Percentiles rank a stretch among this genome's conserved stretches.
phyloP scores from a whole-genome alignment of 2,797 vertebrate species.

The Podarcis lilfordi region DNA sequence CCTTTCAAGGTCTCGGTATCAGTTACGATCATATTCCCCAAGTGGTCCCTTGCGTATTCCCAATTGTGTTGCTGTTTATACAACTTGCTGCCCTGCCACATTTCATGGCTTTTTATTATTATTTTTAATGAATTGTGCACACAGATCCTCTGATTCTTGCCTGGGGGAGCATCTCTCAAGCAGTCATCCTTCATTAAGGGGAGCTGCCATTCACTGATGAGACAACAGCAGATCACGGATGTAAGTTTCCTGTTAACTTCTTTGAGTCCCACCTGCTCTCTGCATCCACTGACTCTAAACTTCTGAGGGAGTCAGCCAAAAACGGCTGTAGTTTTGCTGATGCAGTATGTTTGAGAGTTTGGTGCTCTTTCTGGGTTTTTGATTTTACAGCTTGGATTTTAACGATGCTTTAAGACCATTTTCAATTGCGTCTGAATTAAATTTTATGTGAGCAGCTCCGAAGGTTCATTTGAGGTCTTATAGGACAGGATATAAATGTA shows the following conservation, averaged over 20 bases:
- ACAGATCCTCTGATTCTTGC: conserved; percentile 52
- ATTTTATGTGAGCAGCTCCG: background rate
- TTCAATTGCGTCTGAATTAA: background rate
- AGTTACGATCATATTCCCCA: conserved; percentile 55
- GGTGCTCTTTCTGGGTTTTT: background rate
- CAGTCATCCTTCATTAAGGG: conserved; percentile 66
- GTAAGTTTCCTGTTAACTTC: conserved; percentile 12
- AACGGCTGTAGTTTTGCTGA: background rate
- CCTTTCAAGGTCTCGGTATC: conserved; percentile 62
- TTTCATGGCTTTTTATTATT: conserved; percentile 52
- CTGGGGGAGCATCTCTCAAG: background rate
- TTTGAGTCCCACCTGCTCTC: conserved; percentile 33
- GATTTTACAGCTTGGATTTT: background rate
- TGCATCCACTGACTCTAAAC: conserved; percentile 1
- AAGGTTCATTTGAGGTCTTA: background rate
- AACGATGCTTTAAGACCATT: background rate
- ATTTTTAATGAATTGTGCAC: conserved; percentile 55
- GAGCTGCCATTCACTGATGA: conserved; percentile 53
- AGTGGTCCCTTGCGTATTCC: conserved; percentile 62
- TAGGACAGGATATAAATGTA: background rate
- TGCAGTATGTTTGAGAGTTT: background rate
- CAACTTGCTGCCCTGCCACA: conserved; percentile 18
- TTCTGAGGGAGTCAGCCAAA: background rate
- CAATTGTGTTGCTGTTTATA: conserved; percentile 63
- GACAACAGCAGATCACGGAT: conserved; percentile 35